Base-by-base conservation (phyloP, 2,888 invertebrate species). In the Macaria notata region DNA sequence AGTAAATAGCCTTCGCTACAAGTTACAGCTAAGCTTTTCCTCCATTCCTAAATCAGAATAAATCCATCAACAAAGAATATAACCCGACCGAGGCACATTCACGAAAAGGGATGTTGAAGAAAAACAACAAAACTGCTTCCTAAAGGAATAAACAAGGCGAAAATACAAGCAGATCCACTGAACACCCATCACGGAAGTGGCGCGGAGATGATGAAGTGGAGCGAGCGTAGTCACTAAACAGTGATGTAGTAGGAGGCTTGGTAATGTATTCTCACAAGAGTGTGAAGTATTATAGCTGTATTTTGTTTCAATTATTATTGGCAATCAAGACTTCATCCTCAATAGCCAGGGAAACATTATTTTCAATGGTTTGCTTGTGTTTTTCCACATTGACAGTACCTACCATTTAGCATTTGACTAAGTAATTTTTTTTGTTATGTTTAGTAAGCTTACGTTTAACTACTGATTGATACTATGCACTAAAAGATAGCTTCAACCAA, bases 41-140 rank as follows among this genome's bases (percentile, higher is more conserved):
- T 41, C 9, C 6, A 8, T 41, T 41, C 8, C 41, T 41, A 41
- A 41, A 41, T 41, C 41, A n/a, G 41, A 41, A 41, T 41, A 41
- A 41, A 41, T 41, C 41, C n/a, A 41, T 41, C 41, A 44, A 48
- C 7, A 41, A 53, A 31, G 31, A 19, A 31, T 30, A 48, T 48
- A 41, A 44, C 45, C 42, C 31, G 39, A 38, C 31, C 33, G 19
- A 9, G 5, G 3, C 4, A 42, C 49, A 33, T 48, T 43, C 54
- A 46, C 47, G 38, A 38, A 38, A 49, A 49, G 19, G 51, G 46
- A 54, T 50, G 54, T 41, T 52, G 56, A 52, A 48, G 48, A 56
- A 43, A 56, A 56, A 46, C 49, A 44, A 36, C 31, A 38, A 44
- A 49, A 50, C 46, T 43, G 46, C 38, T 43, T 46, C 29, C 49